phyloP scores from a whole-genome alignment of 2,888 invertebrate genomes.

The Belgica antarctica region DNA sequence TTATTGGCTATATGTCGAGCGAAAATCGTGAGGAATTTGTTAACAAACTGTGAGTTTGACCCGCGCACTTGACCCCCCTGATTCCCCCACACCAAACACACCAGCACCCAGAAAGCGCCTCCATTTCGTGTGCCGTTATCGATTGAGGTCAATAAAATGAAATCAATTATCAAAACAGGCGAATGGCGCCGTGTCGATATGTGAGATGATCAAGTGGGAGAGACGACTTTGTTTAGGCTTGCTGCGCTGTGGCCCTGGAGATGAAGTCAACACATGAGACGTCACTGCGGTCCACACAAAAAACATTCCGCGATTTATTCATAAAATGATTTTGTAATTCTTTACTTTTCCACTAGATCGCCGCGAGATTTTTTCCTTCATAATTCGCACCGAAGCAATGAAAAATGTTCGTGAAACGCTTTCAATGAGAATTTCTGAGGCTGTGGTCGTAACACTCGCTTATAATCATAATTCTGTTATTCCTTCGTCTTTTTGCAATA shows the following conservation, averaged over 20 bases:
- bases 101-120: no score
- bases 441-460: background rate
- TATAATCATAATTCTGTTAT: slow-evolving; percentile 18
- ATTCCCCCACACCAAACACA: no score
- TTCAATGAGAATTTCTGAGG: background rate
- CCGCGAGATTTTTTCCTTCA: background rate
- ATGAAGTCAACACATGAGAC: background rate
- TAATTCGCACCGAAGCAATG: slow-evolving; percentile 11
- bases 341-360: slow-evolving; percentile 20
- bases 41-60: background rate
- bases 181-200: slow-evolving; percentile 15
- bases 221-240: background rate
- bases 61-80: slow-evolving; percentile 7
- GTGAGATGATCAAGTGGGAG: slow-evolving; percentile 32
- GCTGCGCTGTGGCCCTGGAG: background rate
- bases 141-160: slow-evolving; percentile 42
- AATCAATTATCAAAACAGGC: slow-evolving; percentile 40
- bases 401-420: background rate
- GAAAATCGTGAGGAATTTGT: background rate
- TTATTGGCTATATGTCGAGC: no score
- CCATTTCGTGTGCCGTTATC: slow-evolving; percentile 14
- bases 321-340: background rate
- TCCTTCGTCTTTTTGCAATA: background rate
- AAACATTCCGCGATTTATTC: slow-evolving; percentile 26
- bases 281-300: slow-evolving; percentile 16